These are phyloP conservation scores for Dendropsophus ebraccatus DNA, from an alignment of 2,113 vertebrate genomes.

Conservation along the genomic window DNA sequence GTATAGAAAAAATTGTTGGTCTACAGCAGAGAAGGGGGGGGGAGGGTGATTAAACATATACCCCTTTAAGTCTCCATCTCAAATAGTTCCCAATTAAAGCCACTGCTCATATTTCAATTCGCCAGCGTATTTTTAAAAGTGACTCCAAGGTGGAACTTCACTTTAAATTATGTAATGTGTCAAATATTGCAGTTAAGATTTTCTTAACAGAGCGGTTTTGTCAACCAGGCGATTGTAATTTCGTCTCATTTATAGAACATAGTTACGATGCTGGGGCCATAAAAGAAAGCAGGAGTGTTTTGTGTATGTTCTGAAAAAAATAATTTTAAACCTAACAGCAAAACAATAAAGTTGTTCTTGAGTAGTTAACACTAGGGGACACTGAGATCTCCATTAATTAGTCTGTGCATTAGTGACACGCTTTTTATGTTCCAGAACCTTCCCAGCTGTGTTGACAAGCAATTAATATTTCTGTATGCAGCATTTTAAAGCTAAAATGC, in stretches of 20 bases:
- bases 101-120: background rate
- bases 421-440: slow-evolving; percentile 55
- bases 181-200: background rate
- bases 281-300: slow-evolving; percentile 6
- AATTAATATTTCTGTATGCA: slow-evolving; percentile 59
- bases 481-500: slow-evolving; percentile 46
- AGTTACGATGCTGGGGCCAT: background rate
- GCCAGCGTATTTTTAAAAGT: background rate
- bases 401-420: slow-evolving; percentile 51
- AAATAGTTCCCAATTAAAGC: background rate
- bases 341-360: slow-evolving; percentile 51
- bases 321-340: slow-evolving; percentile 29
- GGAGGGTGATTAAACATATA: no score
- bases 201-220: slow-evolving; percentile 6
- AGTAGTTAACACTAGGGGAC: slow-evolving; percentile 49
- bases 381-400: slow-evolving; percentile 57
- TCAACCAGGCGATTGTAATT: background rate
- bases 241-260: background rate
- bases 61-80: no score
- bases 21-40: no score
- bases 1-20: no score
- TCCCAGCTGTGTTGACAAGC: slow-evolving; percentile 59
- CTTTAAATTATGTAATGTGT: background rate
- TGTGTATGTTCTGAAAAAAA: slow-evolving; percentile 23
- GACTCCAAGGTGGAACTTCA: background rate